Evolutionary conservation across 2,888 invertebrate species (phyloP).

Genomic region (Megastigmus dorsalis): DNA sequence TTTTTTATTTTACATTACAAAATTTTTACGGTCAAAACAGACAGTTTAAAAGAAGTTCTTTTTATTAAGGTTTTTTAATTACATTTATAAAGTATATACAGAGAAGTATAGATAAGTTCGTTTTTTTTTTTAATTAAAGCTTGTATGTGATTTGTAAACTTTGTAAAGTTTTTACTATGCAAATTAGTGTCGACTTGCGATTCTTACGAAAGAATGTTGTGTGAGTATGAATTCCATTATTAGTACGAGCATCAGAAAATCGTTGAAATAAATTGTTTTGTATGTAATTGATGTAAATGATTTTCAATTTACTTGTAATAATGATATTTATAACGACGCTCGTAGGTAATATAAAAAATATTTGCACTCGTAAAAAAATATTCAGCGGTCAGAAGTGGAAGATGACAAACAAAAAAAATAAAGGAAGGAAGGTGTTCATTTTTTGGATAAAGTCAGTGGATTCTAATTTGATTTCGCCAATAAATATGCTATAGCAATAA

Average conservation of each 20-base stretch:
- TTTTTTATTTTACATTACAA: neutral
- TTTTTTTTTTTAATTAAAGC: conserved; percentile 38
- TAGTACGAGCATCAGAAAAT: conserved; percentile 40
- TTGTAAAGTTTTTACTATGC: conserved; percentile 51
- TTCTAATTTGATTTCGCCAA: conserved; percentile 40
- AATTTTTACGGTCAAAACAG: neutral
- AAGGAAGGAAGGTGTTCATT: conserved; percentile 18
- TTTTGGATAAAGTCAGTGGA: conserved; percentile 20
- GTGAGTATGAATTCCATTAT: conserved; percentile 30
- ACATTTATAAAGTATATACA: conserved; percentile 9
- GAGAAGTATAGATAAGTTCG: conserved; percentile 7
- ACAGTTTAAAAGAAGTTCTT: neutral
- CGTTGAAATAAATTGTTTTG: conserved; percentile 61
- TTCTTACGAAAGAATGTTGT: conserved; percentile 27
- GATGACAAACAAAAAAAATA: conserved; percentile 30
- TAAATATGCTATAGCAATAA: conserved; percentile 45
- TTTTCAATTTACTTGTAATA: conserved; percentile 63
- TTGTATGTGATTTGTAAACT: conserved; percentile 53
- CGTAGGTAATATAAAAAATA: conserved; percentile 55
- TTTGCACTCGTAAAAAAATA: conserved; percentile 57
- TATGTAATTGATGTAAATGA: conserved; percentile 71
- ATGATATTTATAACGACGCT: conserved; percentile 58
- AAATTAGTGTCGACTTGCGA: conserved; percentile 34
- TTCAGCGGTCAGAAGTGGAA: conserved; percentile 21
- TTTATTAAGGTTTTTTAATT: neutral